Evolutionary conservation across 92 coral and sea anemone species (phyloP), one percentile per base, ranked within the genome.

Genomic region (Siderastrea siderea): DNA sequence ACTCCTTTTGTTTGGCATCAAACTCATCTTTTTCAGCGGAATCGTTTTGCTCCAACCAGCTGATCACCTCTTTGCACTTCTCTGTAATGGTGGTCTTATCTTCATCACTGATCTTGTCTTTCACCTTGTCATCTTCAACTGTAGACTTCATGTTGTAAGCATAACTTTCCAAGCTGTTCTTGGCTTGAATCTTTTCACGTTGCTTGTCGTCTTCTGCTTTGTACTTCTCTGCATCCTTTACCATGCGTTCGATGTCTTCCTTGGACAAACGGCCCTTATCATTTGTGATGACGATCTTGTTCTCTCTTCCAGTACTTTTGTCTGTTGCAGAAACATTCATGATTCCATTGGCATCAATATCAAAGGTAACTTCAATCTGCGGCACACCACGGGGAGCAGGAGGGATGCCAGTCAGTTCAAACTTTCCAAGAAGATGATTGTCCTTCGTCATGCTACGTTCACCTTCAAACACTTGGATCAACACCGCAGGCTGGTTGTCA

Each of bases 61-160:
- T 92, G 75, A 97, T 93, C 19, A 92, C 92, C 79, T 97, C 99
- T 64, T 95, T 97, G 81, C 99, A 97, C 86, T 97, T 97, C 26
- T 95, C 97, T 3, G 86, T 5, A 57, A 97, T 93, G 1, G 87
- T 73, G 11, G 86, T 87, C 79, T 94, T 97, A 83, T 97, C 99
- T 17, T 93, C 99, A 38, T 97, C 99, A 49, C 94, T 86, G 82
- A 97, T 92, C 88, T 97, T 97, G 77, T 97, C 99, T 57, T 95
- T 95, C 7, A 95, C 91, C 73, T 97, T 95, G 84, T 97, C 99
- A 68, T 96, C 99, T 48, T 96, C 99, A 26, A 95, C 77, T 11
- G 99, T 95, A 53, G 92, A 92, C 90, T 97, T 97, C 98, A 95
- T 95, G 84, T 90, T 91, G 93, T 95, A 97, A 13, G 99, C 93